Percentiles rank a stretch among this genome's conserved stretches.
Evolutionary conservation across 2,888 invertebrate genomes (phyloP).

Genomic region (Euplagia quadripunctaria): DNA sequence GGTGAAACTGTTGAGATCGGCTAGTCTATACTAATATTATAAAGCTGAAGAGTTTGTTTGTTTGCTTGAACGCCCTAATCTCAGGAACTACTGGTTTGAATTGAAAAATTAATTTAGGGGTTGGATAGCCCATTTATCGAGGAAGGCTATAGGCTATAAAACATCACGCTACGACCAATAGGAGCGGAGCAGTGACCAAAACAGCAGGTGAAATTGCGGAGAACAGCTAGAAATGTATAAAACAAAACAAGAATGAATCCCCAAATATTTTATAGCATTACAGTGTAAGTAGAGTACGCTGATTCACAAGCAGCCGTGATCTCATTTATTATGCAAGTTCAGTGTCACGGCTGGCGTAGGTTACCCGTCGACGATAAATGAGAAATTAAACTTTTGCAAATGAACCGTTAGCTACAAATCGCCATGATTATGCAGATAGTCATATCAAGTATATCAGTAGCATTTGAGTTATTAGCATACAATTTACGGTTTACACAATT

Average conservation of each 20-base stretch:
- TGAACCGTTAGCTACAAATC: slow-evolving; percentile 19
- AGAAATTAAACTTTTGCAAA: slow-evolving; percentile 26
- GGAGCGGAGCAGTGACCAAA: too few species aligned
- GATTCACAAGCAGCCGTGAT: slow-evolving; percentile 49
- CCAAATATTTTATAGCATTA: background rate
- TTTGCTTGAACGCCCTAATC: too few species aligned
- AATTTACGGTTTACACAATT: background rate
- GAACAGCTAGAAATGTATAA: too few species aligned
- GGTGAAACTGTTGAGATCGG: too few species aligned
- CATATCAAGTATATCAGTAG: background rate
- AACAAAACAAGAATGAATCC: background rate
- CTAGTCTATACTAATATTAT: too few species aligned
- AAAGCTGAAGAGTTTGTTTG: too few species aligned
- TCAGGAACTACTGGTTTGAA: too few species aligned
- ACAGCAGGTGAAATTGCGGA: too few species aligned
- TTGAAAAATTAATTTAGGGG: too few species aligned
- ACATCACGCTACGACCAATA: too few species aligned
- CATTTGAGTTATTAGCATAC: background rate
- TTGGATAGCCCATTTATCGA: too few species aligned
- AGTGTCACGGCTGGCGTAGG: slow-evolving; percentile 53
- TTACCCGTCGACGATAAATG: slow-evolving; percentile 20
- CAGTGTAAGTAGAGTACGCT: background rate
- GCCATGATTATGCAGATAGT: background rate
- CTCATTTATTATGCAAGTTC: slow-evolving; percentile 58
- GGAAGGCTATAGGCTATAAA: too few species aligned